phyloP scores from a whole-genome alignment of 2,888 invertebrate genomes.

The Drosophila melanocephala region DNA sequence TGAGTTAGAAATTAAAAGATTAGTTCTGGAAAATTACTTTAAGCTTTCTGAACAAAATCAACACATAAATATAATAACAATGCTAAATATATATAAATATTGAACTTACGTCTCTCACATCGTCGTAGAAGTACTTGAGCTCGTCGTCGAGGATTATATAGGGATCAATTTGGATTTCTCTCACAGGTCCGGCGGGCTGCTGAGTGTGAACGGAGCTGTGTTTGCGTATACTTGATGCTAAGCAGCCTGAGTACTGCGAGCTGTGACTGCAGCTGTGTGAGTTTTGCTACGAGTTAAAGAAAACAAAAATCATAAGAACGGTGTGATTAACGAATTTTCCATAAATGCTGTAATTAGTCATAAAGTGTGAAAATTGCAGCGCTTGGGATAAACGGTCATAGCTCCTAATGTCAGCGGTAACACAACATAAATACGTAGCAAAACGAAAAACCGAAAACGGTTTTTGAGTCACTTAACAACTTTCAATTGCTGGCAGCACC shows the following conservation, averaged over 20 bases:
- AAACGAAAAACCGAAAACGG: slow-evolving; percentile 11
- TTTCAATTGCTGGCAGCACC: slow-evolving; percentile 66
- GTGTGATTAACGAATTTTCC: slow-evolving; percentile 35
- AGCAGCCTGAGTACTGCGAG: slow-evolving; percentile 52
- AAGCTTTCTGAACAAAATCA: not conserved
- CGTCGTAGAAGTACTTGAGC: slow-evolving; percentile 93
- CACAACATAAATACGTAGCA: not conserved
- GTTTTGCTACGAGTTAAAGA: slow-evolving; percentile 49
- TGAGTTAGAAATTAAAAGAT: not conserved
- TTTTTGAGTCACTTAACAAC: slow-evolving; percentile 75
- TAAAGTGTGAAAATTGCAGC: slow-evolving; percentile 63
- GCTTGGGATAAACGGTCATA: slow-evolving; percentile 38
- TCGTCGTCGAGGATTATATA: slow-evolving; percentile 95
- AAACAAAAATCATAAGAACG: slow-evolving; percentile 11
- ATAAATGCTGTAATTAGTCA: slow-evolving; percentile 53
- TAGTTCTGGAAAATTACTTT: not conserved
- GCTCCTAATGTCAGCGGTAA: slow-evolving; percentile 11
- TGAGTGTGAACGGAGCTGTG: slow-evolving; percentile 92
- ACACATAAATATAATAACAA: not conserved
- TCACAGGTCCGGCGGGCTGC: slow-evolving; percentile 91
- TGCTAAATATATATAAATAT: not conserved
- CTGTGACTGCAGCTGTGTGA: slow-evolving; percentile 63
- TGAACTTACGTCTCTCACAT: slow-evolving; percentile 92
- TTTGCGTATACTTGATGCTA: slow-evolving; percentile 84
- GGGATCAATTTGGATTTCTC: slow-evolving; percentile 94